These are phyloP conservation scores for Micrastur ruficollis DNA, from an alignment of 2,797 vertebrate species.

Conservation along the genomic window DNA sequence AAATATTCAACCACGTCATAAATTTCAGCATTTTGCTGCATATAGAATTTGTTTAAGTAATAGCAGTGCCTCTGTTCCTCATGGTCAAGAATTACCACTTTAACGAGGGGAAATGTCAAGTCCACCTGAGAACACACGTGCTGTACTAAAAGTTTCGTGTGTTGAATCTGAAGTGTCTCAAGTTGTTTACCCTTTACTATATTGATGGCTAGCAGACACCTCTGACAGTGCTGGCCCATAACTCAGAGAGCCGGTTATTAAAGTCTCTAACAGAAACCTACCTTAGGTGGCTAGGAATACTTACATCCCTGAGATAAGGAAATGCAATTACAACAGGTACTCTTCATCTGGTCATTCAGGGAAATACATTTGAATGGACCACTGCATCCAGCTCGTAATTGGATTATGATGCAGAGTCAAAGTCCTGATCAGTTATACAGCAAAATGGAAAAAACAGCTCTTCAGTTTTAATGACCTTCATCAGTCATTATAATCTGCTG, in stretches of 20 bases:
- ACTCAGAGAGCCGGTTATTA: neutral
- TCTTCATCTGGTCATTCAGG: neutral
- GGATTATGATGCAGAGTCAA: slow-evolving; percentile 20
- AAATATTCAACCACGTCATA: neutral
- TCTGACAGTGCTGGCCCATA: neutral
- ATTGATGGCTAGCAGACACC: neutral
- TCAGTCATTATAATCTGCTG: neutral
- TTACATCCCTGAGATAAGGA: slow-evolving; percentile 17
- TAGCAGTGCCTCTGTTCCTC: neutral
- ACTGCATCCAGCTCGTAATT: slow-evolving; percentile 12
- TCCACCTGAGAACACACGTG: neutral
- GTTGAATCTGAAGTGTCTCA: neutral
- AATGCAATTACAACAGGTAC: slow-evolving; percentile 27
- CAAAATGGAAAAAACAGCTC: neutral
- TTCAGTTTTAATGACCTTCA: slow-evolving; percentile 15
- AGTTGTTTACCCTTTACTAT: neutral
- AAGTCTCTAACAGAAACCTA: neutral
- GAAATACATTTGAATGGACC: slow-evolving; percentile 8
- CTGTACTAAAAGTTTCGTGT: neutral
- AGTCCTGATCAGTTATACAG: neutral
- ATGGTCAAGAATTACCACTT: neutral
- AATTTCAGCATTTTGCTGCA: neutral
- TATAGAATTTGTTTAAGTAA: neutral
- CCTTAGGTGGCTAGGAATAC: neutral
- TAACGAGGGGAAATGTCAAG: neutral